A percentile compares a stretch with the other conserved stretches of the same genome.
Conservation (phyloP, 1,140 invertebrate genomes). For the Drosophila saltans region DNA sequence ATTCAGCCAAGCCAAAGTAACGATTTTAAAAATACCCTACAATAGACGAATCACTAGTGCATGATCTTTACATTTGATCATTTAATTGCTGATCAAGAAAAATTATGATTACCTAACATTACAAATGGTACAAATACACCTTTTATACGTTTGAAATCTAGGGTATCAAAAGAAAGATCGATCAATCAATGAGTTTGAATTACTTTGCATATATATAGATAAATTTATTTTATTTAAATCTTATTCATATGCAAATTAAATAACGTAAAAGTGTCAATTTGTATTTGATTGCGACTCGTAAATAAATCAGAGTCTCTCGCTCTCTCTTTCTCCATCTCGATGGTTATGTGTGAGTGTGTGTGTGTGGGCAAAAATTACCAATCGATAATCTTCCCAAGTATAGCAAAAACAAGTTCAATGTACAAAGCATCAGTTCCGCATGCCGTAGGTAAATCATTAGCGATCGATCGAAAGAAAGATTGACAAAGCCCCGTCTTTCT, state of each 20-base stretch:
- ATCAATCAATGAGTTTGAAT: conserved; percentile 9
- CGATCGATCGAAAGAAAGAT: too few relatives aligned
- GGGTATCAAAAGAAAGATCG: neutral
- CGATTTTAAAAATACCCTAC: neutral
- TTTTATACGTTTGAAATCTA: neutral
- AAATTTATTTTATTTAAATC: conserved; percentile 13
- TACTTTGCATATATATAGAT: conserved; percentile 9
- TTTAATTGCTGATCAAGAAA: too few relatives aligned
- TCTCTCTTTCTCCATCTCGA: neutral
- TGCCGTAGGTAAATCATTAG: too few relatives aligned
- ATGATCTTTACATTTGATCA: too few relatives aligned
- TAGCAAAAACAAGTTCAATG: neutral
- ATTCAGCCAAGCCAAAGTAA: neutral
- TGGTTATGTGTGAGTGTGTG: neutral
- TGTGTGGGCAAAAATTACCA: conserved; percentile 1
- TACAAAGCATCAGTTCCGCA: too few relatives aligned
- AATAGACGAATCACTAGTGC: too few relatives aligned
- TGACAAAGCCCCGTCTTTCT: too few relatives aligned
- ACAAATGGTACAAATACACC: too few relatives aligned
- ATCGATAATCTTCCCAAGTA: conserved; percentile 1
- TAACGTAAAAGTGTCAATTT: conserved; percentile 12
- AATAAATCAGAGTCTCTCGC: neutral
- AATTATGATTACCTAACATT: too few relatives aligned
- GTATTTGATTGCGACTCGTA: conserved; percentile 8
- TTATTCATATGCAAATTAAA: conserved; percentile 12